These are phyloP conservation scores for Eubucco bourcierii DNA, from an alignment of 2,113 vertebrate genomes.

Conservation along the genomic window DNA sequence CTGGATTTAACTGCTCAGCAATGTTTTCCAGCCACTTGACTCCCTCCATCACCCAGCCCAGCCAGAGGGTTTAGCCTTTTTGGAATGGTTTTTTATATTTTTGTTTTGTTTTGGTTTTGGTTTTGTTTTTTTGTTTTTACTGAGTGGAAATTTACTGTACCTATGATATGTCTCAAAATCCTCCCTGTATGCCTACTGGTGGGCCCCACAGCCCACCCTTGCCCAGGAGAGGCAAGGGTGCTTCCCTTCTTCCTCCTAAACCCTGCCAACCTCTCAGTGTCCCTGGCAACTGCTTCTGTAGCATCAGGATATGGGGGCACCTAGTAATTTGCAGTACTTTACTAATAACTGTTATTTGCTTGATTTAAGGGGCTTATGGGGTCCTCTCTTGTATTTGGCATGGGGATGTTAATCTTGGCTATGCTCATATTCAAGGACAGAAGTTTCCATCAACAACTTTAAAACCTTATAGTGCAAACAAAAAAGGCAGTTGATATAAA, in stretches of 20 bases:
- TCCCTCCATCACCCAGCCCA: slow-evolving; percentile 4
- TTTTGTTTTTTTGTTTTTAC: background rate
- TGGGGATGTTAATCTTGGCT: slow-evolving; percentile 42
- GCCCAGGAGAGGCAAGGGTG: background rate
- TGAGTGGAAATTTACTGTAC: background rate
- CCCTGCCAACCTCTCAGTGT: background rate
- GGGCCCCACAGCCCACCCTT: background rate
- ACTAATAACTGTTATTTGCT: background rate
- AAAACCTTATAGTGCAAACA: slow-evolving; percentile 1
- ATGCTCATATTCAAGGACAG: background rate
- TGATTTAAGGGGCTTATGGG: background rate
- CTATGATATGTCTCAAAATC: background rate
- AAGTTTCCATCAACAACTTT: slow-evolving; percentile 37
- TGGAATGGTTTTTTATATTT: background rate
- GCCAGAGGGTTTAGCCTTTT: background rate
- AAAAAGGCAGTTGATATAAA: slow-evolving; percentile 8
- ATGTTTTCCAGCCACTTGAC: slow-evolving; percentile 44
- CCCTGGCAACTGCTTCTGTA: background rate
- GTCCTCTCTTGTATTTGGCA: background rate
- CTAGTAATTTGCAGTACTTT: background rate
- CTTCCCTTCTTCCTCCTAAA: background rate
- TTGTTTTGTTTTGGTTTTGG: too few species aligned
- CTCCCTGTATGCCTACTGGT: background rate
- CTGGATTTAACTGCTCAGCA: slow-evolving; percentile 28
- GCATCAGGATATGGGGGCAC: background rate